Base-by-base conservation (phyloP, 2,113 vertebrate genomes). In the Mobula birostris region DNA sequence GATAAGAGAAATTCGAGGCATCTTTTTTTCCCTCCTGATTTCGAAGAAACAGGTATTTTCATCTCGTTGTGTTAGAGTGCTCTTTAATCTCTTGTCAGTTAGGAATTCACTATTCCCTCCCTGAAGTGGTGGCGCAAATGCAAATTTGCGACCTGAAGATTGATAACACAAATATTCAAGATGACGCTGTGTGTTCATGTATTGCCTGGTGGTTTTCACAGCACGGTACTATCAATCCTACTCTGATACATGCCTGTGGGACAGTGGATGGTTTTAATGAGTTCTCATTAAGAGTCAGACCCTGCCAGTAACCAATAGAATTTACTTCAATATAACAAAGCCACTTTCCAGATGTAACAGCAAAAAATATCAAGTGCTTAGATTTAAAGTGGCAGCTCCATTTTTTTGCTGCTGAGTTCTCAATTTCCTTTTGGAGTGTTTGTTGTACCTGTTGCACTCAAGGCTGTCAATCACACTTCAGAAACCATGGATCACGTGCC, bases 31-130 rank as follows among this genome's bases (percentile, higher is more conserved):
- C 48, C 56, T 79, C 27, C 48, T 93, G 9, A 93, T 93, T 56
- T 24, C 36, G 6, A 76, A 74, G 91, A 93, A 74, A 74, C 70
- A 36, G 63, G 8, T 14, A 24, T 48, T 70, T 48, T 93, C 70
- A 27, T 74, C 24, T 72, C 70, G 4, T 24, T 66, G 61, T 76
- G 91, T 72, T 68, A 40, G 90, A 93, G 70, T 24, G 27, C 19
- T 63, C 66, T 74, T 93, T 93, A 76, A 93, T 93, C 68, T 93
- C 91, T 74, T 93, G 66, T 72, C 90, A 72, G 90, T 70, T 72
- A 92, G 21, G 58, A 88, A 27, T 63, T 58, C 83, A 63, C 12
- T 72, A 68, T 48, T 19, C 19, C 4, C 36, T 92, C 66, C 66
- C 90, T 27, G 66, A 72, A 66, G 36, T 72, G 90, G 29, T 36